Base-by-base conservation (phyloP, 2,797 vertebrate genomes). In the Acanthurus leucopareius region DNA sequence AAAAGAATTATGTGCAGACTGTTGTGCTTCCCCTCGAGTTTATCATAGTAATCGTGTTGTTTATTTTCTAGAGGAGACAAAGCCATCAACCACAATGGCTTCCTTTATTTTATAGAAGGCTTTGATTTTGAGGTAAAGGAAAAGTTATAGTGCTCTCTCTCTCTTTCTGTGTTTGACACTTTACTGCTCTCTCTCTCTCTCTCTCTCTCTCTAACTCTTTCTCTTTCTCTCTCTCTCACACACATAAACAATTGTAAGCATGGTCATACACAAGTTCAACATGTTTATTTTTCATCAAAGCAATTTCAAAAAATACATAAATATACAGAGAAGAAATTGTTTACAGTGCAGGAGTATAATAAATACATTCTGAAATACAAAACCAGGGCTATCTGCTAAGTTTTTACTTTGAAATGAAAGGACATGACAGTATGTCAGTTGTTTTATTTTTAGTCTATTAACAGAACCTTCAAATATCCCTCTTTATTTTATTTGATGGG, bases 291-390 rank as follows among this genome's bases (percentile, higher is more conserved):
- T 52, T 0, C 52, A 56, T 49, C 11, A 66, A 22, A 53, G 71
- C 48, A 82, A n/a, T 40, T 49, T 14, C 0, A 3, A 59, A 42
- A 72, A 61, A 63, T 11, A 63, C 9, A 58, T 19, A 1, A 77
- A 57, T 74, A 78, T 57, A 86, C 49, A 85, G 17, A 75, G 25
- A 53, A 60, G 7, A 28, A 14, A 45, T 42, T 14, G 60, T 82
- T 75, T 64, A 77, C 72, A 85, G 69, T 76, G 61, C 65, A 22
- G 58, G 62, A 22, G 28, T 51, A 59, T 20, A 76, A 83, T 88
- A 92, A 91, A 91, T 92, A 89, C 28, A 84, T 77, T 76, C 2
- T 53, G 8, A 88, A 58, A 25, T 71, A 20, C 69, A 80, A 64
- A 84, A 44, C 45, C 16, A 35, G 17, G 2, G 32, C 5, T 40